phyloP scores from a whole-genome alignment of 2,888 invertebrate species.

The Coremacera marginata region DNA sequence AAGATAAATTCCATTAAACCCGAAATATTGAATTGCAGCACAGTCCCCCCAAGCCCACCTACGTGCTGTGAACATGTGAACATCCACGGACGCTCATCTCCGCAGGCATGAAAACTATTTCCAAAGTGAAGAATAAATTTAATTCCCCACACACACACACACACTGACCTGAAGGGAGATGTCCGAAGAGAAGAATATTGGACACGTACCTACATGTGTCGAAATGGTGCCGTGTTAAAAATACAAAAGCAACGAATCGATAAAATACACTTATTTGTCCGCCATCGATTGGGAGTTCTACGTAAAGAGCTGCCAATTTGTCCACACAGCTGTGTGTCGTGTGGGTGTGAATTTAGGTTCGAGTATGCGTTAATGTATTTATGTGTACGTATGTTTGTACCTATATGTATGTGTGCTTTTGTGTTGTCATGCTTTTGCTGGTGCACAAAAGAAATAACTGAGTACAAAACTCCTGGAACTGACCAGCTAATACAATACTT shows the following conservation, averaged over 20 bases:
- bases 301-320: slow-evolving; percentile 23
- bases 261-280: slow-evolving; percentile 41
- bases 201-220: slow-evolving; percentile 5
- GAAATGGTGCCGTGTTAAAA: slow-evolving; percentile 2
- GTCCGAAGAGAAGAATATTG: background rate
- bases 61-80: background rate
- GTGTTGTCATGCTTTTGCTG: background rate
- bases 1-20: slow-evolving; percentile 59
- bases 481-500: background rate
- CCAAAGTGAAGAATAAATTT: slow-evolving; percentile 19
- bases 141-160: slow-evolving; percentile 3
- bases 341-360: background rate
- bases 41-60: background rate
- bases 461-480: background rate
- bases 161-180: background rate
- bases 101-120: slow-evolving; percentile 38
- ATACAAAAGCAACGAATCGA: slow-evolving; percentile 33
- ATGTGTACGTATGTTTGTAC: background rate
- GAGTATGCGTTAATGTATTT: background rate
- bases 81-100: slow-evolving; percentile 6
- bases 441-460: slow-evolving; percentile 23
- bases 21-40: slow-evolving; percentile 60
- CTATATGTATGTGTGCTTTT: background rate
- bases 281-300: slow-evolving; percentile 20
- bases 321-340: slow-evolving; percentile 1